Percentiles rank a stretch among this genome's conserved stretches.
Conservation (phyloP, 2,888 invertebrate genomes). For the Lepidochrysops patricia region DNA sequence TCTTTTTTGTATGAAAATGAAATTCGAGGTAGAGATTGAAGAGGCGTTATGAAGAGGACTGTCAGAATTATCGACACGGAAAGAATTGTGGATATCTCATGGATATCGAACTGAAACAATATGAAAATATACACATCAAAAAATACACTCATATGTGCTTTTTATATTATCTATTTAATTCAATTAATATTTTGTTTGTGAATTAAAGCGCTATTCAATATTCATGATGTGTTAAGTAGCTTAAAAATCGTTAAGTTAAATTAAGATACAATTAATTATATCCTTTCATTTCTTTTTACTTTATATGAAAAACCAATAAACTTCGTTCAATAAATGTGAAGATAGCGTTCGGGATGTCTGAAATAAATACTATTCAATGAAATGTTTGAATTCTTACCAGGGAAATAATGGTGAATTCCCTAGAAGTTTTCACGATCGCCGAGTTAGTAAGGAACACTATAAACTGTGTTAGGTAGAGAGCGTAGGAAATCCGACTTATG, state of each 20-base stretch:
- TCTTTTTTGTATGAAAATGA: slow-evolving; percentile 31
- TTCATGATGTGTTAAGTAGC: no score
- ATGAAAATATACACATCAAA: not conserved
- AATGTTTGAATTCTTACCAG: slow-evolving; percentile 60
- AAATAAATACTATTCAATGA: slow-evolving; percentile 12
- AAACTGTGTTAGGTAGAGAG: slow-evolving; percentile 79
- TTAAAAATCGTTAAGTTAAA: no score
- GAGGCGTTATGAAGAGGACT: slow-evolving; percentile 78
- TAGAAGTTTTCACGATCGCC: slow-evolving; percentile 75
- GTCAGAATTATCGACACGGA: slow-evolving; percentile 71
- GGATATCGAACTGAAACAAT: slow-evolving; percentile 32
- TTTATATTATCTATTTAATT: no score
- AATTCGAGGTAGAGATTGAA: slow-evolving; percentile 67
- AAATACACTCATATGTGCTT: no score
- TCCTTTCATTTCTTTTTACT: no score
- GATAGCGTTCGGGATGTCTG: no score
- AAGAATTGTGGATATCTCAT: slow-evolving; percentile 71
- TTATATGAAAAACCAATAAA: no score
- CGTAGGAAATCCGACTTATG: slow-evolving; percentile 79
- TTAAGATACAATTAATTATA: no score
- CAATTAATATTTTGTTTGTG: no score
- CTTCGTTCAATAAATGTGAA: no score
- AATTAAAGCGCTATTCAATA: no score
- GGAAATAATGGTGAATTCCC: slow-evolving; percentile 72
- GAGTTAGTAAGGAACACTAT: slow-evolving; percentile 78